Conservation (phyloP, 2,888 invertebrate species). For the Platycheirus rosarum region DNA sequence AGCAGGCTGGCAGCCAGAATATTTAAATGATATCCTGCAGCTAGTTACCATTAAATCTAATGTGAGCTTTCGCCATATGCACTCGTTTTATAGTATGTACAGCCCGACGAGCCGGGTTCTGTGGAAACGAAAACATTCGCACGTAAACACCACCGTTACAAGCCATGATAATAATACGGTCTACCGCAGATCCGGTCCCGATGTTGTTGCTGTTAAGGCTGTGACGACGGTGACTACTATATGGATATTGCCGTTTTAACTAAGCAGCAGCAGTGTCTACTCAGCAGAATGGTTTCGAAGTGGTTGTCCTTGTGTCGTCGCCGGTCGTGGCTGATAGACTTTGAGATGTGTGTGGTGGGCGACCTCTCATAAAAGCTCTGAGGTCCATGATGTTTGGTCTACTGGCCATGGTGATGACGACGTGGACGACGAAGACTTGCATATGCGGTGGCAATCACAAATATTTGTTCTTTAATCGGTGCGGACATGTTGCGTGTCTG, state of each 20-base stretch:
- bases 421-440: conserved; percentile 39
- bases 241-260: not conserved
- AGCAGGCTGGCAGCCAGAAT: conserved; percentile 56
- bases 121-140: conserved; percentile 71
- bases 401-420: not conserved
- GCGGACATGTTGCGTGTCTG: conserved; percentile 55
- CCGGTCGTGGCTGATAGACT: conserved; percentile 48
- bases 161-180: conserved; percentile 63
- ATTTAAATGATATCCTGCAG: conserved; percentile 73
- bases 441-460: conserved; percentile 58
- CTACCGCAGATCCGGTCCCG: conserved; percentile 46
- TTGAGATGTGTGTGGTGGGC: conserved; percentile 52
- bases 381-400: conserved; percentile 14
- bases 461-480: conserved; percentile 66
- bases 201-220: conserved; percentile 28
- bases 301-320: conserved; percentile 8
- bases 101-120: conserved; percentile 29
- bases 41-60: conserved; percentile 72
- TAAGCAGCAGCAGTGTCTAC: not conserved
- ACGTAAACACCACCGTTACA: conserved; percentile 71
- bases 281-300: conserved; percentile 4
- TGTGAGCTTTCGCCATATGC: conserved; percentile 38
- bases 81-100: not conserved
- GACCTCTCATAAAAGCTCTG: conserved; percentile 49
- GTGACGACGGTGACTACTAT: conserved; percentile 21